Percentiles rank a stretch among this genome's conserved stretches.
These are phyloP conservation scores for Phenacoccus solenopsis DNA, from an alignment of 1,140 invertebrate genomes.

Conservation along the genomic window DNA sequence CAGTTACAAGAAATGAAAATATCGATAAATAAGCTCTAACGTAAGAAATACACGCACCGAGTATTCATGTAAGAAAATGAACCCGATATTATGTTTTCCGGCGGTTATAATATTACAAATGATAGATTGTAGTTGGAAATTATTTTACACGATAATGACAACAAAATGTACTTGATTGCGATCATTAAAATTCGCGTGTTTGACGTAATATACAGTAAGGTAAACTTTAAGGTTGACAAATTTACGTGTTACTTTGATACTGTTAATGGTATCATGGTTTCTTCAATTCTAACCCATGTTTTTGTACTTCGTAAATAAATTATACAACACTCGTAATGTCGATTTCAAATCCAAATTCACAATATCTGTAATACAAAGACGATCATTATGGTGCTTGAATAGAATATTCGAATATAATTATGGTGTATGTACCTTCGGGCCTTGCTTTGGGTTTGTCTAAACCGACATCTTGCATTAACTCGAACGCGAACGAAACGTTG, in stretches of 20 bases:
- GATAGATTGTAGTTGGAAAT: neutral
- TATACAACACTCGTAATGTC: slow-evolving; percentile 91
- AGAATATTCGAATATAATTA: neutral
- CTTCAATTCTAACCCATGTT: slow-evolving; percentile 36
- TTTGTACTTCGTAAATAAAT: slow-evolving; percentile 94
- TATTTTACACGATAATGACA: neutral
- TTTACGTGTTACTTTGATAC: neutral
- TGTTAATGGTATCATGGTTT: slow-evolving; percentile 39
- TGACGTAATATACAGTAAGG: slow-evolving; percentile 28
- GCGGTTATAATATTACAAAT: too few species aligned
- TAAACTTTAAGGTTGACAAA: neutral
- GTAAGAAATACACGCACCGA: too few species aligned
- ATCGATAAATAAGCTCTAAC: too few species aligned
- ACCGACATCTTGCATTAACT: slow-evolving; percentile 95
- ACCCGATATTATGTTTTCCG: too few species aligned
- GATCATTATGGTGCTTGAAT: slow-evolving; percentile 40
- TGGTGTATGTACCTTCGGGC: slow-evolving; percentile 79
- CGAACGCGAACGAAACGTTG: slow-evolving; percentile 93
- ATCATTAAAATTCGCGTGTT: neutral
- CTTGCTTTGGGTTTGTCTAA: slow-evolving; percentile 90
- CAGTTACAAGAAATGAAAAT: too few species aligned
- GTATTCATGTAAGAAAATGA: too few species aligned
- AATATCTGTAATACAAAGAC: slow-evolving; percentile 64
- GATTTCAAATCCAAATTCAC: slow-evolving; percentile 96
- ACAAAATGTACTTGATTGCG: slow-evolving; percentile 39